Evolutionary conservation across 2,113 vertebrate species (phyloP).

Genomic region (Gobio gobio): DNA sequence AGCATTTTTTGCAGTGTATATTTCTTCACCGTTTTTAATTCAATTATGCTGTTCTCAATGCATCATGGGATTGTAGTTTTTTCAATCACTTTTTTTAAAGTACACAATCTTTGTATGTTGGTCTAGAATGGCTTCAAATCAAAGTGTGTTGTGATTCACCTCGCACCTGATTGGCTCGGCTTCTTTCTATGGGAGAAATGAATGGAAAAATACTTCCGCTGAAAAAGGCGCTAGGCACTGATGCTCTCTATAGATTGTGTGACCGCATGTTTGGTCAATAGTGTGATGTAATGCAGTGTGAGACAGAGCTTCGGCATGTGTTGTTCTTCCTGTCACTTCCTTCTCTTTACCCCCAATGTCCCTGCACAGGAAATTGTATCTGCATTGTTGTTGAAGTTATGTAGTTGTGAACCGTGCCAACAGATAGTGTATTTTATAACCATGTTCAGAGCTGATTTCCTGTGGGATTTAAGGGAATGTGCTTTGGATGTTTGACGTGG

Average conservation of each 20-base stretch:
- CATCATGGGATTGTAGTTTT: too few species aligned
- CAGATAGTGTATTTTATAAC: background rate
- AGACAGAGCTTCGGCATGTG: conserved; percentile 33
- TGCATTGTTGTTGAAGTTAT: background rate
- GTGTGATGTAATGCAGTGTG: conserved; percentile 27
- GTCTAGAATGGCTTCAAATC: too few species aligned
- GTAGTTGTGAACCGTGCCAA: background rate
- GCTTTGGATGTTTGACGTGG: background rate
- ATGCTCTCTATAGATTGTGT: background rate
- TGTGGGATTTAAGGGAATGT: conserved; percentile 8
- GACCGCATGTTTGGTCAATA: background rate
- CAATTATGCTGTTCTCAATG: too few species aligned
- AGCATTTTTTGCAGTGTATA: too few species aligned
- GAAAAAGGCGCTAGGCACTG: too few species aligned
- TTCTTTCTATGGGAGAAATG: too few species aligned
- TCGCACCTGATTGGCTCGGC: too few species aligned
- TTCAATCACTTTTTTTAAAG: too few species aligned
- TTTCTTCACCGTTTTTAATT: too few species aligned
- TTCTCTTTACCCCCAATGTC: background rate
- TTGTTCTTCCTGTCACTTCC: conserved; percentile 40
- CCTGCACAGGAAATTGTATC: conserved; percentile 27
- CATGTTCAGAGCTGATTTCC: background rate
- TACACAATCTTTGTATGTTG: too few species aligned
- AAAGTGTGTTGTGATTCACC: too few species aligned
- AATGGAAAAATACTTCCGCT: too few species aligned